Evolutionary conservation across 2,797 vertebrate genomes (phyloP).

Genomic region (Gymnoscopelus braueri): DNA sequence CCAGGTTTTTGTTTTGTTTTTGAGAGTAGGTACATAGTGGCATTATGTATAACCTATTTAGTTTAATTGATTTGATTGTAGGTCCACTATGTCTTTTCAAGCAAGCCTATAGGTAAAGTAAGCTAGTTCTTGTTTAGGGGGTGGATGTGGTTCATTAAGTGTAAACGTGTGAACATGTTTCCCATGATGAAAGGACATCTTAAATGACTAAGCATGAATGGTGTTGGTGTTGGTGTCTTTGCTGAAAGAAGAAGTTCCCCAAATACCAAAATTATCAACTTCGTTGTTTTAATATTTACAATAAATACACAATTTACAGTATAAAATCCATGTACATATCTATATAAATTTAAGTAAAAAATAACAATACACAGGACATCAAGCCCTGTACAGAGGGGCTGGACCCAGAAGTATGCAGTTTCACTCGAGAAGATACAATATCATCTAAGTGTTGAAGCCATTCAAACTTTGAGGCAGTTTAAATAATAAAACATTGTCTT

Average conservation of each 20-base stretch:
- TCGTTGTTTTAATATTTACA: slow-evolving; percentile 90
- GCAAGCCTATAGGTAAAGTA: slow-evolving; percentile 31
- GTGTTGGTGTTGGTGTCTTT: neutral
- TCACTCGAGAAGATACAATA: slow-evolving; percentile 74
- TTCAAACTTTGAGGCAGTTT: slow-evolving; percentile 83
- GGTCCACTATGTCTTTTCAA: slow-evolving; percentile 38
- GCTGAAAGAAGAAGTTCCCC: slow-evolving; percentile 15
- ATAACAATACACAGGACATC: slow-evolving; percentile 90
- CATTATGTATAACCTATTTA: slow-evolving; percentile 53
- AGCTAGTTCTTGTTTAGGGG: slow-evolving; percentile 49
- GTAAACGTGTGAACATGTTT: slow-evolving; percentile 48
- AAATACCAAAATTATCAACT: slow-evolving; percentile 49
- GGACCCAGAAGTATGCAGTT: slow-evolving; percentile 75
- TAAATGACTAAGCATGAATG: neutral
- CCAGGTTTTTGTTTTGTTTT: slow-evolving; percentile 57
- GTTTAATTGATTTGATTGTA: slow-evolving; percentile 52
- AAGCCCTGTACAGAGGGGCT: slow-evolving; percentile 90
- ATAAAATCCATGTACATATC: slow-evolving; percentile 87
- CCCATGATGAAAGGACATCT: neutral
- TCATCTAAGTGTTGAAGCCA: slow-evolving; percentile 47
- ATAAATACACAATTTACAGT: slow-evolving; percentile 93
- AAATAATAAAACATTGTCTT: slow-evolving; percentile 85
- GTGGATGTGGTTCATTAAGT: slow-evolving; percentile 51
- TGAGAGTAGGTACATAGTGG: slow-evolving; percentile 67
- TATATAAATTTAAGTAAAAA: slow-evolving; percentile 86